phyloP scores from a whole-genome alignment of 2,113 vertebrate genomes.

The Abramis brama region DNA sequence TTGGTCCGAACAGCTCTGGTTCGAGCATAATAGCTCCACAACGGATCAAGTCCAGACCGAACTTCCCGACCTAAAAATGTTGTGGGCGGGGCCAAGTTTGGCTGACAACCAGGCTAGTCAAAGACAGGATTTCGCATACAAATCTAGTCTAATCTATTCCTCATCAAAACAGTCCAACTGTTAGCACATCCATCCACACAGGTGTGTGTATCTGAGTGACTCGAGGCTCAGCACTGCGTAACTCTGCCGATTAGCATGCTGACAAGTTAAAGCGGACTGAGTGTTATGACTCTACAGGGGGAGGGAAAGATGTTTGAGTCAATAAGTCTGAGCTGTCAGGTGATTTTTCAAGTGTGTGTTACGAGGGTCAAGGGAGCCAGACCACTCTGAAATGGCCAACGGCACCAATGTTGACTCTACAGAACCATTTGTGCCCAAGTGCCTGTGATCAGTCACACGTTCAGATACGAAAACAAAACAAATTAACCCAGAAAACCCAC shows the following conservation, averaged over 20 bases:
- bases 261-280: not conserved
- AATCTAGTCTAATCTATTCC: not conserved
- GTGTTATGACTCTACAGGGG: not conserved
- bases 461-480: conserved; percentile 17
- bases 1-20: too few relatives aligned
- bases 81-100: too few relatives aligned
- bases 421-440: not conserved
- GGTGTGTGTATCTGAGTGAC: not conserved
- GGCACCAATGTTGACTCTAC: not conserved
- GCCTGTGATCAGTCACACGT: not conserved
- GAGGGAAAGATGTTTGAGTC: not conserved
- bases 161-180: not conserved
- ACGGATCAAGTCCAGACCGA: too few relatives aligned
- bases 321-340: not conserved
- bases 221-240: too few relatives aligned
- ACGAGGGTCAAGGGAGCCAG: conserved; percentile 1
- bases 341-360: not conserved
- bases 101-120: too few relatives aligned
- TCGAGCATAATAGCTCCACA: too few relatives aligned
- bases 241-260: not conserved
- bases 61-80: too few relatives aligned
- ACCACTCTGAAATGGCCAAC: not conserved
- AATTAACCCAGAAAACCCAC: conserved; percentile 22
- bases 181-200: not conserved
- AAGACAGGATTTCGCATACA: not conserved